Conservation (phyloP, 2,888 invertebrate genomes). For the Frankliniella intonsa region DNA sequence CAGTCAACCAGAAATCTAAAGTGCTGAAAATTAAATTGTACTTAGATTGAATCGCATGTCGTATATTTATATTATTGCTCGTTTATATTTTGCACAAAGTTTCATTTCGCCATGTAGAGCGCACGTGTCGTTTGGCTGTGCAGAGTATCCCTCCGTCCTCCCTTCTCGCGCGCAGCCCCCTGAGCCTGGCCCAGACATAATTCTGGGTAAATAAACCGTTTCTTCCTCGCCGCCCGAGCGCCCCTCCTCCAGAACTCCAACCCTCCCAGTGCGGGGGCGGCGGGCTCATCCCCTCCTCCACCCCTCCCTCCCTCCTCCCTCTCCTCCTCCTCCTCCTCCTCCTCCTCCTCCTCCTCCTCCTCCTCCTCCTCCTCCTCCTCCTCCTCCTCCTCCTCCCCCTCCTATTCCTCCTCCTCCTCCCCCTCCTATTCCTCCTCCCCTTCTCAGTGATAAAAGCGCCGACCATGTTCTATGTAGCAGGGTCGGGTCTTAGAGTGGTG, state of each 20-base stretch:
- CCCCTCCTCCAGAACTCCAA: neutral
- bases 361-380: neutral
- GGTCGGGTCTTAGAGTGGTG: neutral
- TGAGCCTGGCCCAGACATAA: neutral
- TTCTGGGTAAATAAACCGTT: neutral
- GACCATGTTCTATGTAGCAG: conserved; percentile 22
- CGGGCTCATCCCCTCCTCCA: neutral
- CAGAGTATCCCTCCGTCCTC: too few species aligned
- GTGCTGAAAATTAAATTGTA: too few species aligned
- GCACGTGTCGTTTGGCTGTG: too few species aligned
- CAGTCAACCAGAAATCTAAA: too few species aligned
- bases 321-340: neutral
- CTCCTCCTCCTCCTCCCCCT: neutral
- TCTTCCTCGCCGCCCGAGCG: neutral
- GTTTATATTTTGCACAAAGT: too few species aligned
- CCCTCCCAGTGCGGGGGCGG: too few species aligned
- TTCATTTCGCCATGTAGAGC: too few species aligned
- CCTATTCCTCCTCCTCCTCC: neutral
- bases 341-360: neutral
- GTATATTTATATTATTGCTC: too few species aligned
- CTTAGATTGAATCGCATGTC: too few species aligned
- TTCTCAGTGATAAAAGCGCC: neutral
- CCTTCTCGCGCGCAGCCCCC: too few species aligned
- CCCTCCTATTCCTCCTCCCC: neutral
- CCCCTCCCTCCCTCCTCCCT: neutral